phyloP scores from a whole-genome alignment of 30 jellyfish, hydroid and myxozoan genomes.

The Hydractinia symbiolongicarpus region DNA sequence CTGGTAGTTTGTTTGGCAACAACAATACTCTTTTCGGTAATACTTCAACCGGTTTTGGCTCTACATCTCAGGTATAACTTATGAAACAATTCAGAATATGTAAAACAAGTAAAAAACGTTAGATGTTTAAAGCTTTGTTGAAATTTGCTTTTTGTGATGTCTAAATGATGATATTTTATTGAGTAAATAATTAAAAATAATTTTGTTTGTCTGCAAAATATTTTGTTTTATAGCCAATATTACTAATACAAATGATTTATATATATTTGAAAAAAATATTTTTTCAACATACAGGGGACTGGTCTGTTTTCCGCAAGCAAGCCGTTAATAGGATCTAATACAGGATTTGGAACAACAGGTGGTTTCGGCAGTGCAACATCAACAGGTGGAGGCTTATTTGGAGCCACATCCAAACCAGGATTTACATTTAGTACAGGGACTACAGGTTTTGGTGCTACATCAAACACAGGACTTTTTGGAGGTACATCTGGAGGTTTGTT shows the following conservation, averaged over 20 bases:
- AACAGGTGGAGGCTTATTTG: constrained; percentile 75
- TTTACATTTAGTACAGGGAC: constrained; percentile 49
- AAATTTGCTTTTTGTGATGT: too few species aligned
- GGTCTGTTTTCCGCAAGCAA: constrained; percentile 11
- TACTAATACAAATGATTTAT: background rate
- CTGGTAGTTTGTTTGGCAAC: constrained; percentile 81
- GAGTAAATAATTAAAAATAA: too few species aligned
- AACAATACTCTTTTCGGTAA: constrained; percentile 60
- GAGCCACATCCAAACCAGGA: constrained; percentile 74
- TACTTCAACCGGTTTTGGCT: constrained; percentile 27
- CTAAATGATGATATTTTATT: too few species aligned
- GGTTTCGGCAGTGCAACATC: constrained; percentile 2
- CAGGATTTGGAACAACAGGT: constrained; percentile 36
- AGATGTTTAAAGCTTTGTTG: too few species aligned
- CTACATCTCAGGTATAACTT: too few species aligned
- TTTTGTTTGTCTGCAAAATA: background rate
- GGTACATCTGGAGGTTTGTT: constrained; percentile 52
- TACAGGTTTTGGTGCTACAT: constrained; percentile 56
- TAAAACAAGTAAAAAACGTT: too few species aligned
- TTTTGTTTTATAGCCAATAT: background rate
- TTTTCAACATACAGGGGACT: background rate
- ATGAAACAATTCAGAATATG: too few species aligned
- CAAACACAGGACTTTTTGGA: constrained; percentile 57
- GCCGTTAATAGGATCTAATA: constrained; percentile 20
- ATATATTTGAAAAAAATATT: background rate